Evolutionary conservation across 2,888 invertebrate genomes (phyloP), one percentile per base, ranked within the genome.

Genomic region (Aradus depressus): DNA sequence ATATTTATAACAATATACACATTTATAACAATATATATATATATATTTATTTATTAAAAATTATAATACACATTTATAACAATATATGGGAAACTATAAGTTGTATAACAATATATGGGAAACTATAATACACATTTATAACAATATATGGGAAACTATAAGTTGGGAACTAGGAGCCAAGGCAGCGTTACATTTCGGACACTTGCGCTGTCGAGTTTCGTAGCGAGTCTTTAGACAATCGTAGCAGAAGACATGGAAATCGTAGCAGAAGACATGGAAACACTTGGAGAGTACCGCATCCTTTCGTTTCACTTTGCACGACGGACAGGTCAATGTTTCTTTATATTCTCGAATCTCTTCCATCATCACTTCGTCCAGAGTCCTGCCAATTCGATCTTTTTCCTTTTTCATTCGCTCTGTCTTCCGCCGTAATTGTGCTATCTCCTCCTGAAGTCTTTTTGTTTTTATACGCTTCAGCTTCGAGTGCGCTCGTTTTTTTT

Each of bases 171-270:
- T n/a, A n/a, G n/a, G n/a, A n/a, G n/a, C 97, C 69, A 99, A 98
- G 10, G 93, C 93, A 54, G 93, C 95, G 71, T 97, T 98, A 72
- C 98, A 98, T 72, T 98, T 98, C 51, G 98, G 98, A 68, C 98
- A 98, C 71, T 98, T 98, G 54, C 98, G 77, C 68, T 97, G 96
- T 42, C 98, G 76, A 3, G 96, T 96, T 71, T 98, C 97, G 69
- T 98, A 98, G 4, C 97, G 82, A 48, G 95, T 96, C 64, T 95
- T 89, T 59, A 98, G 75, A 70, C 98, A 99, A 67, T 97, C 95
- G 76, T 95, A 91, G 70, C 98, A 99, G 74, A 99, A 98, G 49
- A 98, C 96, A 71, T 99, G 98, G 79, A 96, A n/a, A n/a, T n/a
- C n/a, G n/a, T n/a, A n/a, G n/a, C n/a, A n/a, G n/a, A n/a, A n/a